Evolutionary conservation across 2,888 invertebrate species (phyloP), one percentile per base, ranked within the genome.

Genomic region (Epinotia ramella): DNA sequence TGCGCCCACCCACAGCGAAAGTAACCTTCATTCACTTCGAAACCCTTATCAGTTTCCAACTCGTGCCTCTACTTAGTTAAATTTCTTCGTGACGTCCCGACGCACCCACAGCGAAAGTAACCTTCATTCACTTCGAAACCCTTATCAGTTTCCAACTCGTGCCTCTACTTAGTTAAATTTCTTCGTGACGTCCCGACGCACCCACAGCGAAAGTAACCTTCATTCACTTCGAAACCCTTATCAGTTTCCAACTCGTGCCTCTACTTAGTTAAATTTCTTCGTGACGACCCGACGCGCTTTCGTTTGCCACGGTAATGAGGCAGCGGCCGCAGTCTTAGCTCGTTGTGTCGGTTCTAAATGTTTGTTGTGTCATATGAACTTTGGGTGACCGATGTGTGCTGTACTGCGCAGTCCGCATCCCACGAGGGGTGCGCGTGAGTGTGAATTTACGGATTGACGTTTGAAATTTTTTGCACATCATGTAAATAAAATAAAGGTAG

Each of bases 1-100:
- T 74, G 73, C 66, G 77, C 78, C 78, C 79, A 76, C 78, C 73
- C 78, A 77, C 65, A 59, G 66, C 75, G 77, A 78, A 79, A 76
- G 65, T 71, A 65, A 69, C 76, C 76, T 79, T 63, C 76, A 72
- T 76, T 44, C 66, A 56, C 20, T 28, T 28, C 40, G 33, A 40
- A 24, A 63, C 28, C 57, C 62, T 66, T 65, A 75, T 60, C 69
- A 53, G 40, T 20, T 59, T 24, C 49, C 59, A 11, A 66, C 59
- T 65, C 49, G 59, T 11, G 53, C n/a, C 68, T 33, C 7, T 75
- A 66, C 44, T 28, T n/a, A n/a, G n/a, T n/a, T n/a, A n/a, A n/a
- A n/a, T n/a, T n/a, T n/a, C n/a, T n/a, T n/a, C n/a, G n/a, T n/a
- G n/a, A n/a, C n/a, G n/a, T n/a, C n/a, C n/a, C n/a, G n/a, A n/a